Percentiles rank a stretch among this genome's conserved stretches.
phyloP scores from a whole-genome alignment of 35 echinoderm and acorn worm species.

The Antedon bifida region DNA sequence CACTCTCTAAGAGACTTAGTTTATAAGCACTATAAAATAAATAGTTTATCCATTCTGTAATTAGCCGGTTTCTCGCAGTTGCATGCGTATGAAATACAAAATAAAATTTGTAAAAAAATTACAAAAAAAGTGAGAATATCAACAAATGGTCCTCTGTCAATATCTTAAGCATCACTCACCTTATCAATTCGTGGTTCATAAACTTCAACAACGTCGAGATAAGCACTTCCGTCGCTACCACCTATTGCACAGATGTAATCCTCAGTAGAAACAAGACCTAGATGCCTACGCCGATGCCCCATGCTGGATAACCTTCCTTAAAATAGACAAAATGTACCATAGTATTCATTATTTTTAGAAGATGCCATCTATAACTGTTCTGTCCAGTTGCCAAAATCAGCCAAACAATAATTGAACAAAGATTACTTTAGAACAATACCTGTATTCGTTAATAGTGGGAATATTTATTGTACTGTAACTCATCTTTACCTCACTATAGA shows the following conservation, averaged over 20 bases:
- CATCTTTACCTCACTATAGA: too few relatives aligned
- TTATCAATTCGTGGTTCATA: slow-evolving; percentile 49
- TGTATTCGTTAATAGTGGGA: too few relatives aligned
- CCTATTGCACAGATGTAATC: slow-evolving; percentile 41
- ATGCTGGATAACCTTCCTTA: slow-evolving; percentile 46
- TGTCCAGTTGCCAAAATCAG: background rate
- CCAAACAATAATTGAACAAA: background rate
- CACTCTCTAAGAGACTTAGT: too few relatives aligned
- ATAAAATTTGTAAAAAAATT: too few relatives aligned
- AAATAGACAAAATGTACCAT: background rate
- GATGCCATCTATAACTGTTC: background rate
- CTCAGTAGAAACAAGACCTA: slow-evolving; percentile 32
- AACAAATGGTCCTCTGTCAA: too few relatives aligned
- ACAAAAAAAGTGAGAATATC: too few relatives aligned
- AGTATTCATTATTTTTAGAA: background rate
- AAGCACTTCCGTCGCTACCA: slow-evolving; percentile 46
- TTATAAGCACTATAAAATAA: too few relatives aligned
- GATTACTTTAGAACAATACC: too few relatives aligned
- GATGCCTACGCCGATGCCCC: slow-evolving; percentile 32
- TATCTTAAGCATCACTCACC: slow-evolving; percentile 17
- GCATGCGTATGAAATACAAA: too few relatives aligned
- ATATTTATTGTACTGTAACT: too few relatives aligned
- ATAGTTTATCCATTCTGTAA: too few relatives aligned
- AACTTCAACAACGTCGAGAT: slow-evolving; percentile 41
- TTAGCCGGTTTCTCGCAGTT: too few relatives aligned